Base-by-base conservation (phyloP, 1,140 invertebrate genomes). In the Drosophila erecta region DNA sequence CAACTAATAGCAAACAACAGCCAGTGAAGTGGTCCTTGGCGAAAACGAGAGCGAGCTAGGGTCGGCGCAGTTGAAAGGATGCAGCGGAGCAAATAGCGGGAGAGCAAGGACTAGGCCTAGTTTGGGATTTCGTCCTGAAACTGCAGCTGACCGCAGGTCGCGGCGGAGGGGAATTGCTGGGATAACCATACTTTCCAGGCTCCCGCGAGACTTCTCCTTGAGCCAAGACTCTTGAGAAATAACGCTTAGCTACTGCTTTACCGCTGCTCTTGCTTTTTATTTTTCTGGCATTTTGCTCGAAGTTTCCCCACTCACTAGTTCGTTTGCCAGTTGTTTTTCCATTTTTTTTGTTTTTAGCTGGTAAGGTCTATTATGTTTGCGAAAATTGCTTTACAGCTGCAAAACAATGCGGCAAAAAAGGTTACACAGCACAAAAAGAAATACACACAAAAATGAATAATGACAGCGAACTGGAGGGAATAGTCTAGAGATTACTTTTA, bases 301-400 rank as follows among this genome's bases (percentile, higher is more conserved):
- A 73, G 56, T 53, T 73, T 24, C 33, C 37, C 57, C 59, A 51
- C 67, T 55, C 30, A 30, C 30, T 30, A 30, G 30, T 30, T 69
- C 55, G 47, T 51, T 37, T 41, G 17, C 55, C 0, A 59, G 54
- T 41, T 59, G 24, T 67, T 77, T 73, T 62, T 22, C 37, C 20
- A 8, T 22, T 22, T 62, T 38, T 51, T 40, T 41, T 64, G 51
- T 66, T 65, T 86, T 79, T 65, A 70, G 51, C 75, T 57, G 79
- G 77, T 58, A 80, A 81, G 83, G 84, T 86, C 83, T 87, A 86
- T 86, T 86, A 86, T 86, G 76, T 79, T 83, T 79, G 77, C 76
- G 79, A 86, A 86, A 86, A 86, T 86, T 86, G 83, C 83, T 86
- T 87, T 86, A 87, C 83, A 81, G 81, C 66, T 75, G 81, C 74